These are phyloP conservation scores for Pilophorus perplexus DNA, from an alignment of 2,888 invertebrate species.

Conservation along the genomic window DNA sequence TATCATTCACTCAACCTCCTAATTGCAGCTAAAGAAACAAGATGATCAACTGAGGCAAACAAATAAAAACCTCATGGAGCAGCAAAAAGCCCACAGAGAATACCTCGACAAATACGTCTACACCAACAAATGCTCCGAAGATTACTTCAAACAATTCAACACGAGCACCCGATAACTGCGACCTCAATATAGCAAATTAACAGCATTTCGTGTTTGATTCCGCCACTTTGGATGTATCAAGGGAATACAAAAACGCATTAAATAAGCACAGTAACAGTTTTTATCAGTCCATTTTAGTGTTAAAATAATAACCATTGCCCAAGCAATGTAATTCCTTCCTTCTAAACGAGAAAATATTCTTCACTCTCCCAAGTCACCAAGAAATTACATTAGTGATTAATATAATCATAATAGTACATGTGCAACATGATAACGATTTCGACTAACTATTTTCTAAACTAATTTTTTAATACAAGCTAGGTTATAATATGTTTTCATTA, in stretches of 20 bases:
- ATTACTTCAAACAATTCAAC: constrained; percentile 85
- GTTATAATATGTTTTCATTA: not conserved
- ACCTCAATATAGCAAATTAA: too few species aligned
- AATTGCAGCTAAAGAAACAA: constrained; percentile 1
- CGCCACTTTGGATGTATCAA: too few species aligned
- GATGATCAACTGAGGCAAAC: constrained; percentile 14
- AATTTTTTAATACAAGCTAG: constrained; percentile 8
- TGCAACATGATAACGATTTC: constrained; percentile 54
- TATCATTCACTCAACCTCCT: not conserved
- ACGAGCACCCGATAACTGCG: constrained; percentile 64
- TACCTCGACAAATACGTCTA: constrained; percentile 72
- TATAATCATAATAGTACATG: constrained; percentile 58
- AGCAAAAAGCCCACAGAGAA: constrained; percentile 73
- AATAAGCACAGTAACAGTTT: constrained; percentile 47
- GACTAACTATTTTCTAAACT: constrained; percentile 16
- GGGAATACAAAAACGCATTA: too few species aligned
- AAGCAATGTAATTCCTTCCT: constrained; percentile 43
- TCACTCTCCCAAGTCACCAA: constrained; percentile 50
- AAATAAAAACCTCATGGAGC: constrained; percentile 52
- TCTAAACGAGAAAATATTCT: constrained; percentile 45
- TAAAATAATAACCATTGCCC: constrained; percentile 46
- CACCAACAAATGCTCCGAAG: constrained; percentile 69
- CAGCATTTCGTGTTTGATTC: too few species aligned
- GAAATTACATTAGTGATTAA: constrained; percentile 56
- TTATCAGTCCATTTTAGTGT: constrained; percentile 48